Base-by-base conservation (phyloP, 1,140 invertebrate genomes). In the Caenorhabditis latens region DNA sequence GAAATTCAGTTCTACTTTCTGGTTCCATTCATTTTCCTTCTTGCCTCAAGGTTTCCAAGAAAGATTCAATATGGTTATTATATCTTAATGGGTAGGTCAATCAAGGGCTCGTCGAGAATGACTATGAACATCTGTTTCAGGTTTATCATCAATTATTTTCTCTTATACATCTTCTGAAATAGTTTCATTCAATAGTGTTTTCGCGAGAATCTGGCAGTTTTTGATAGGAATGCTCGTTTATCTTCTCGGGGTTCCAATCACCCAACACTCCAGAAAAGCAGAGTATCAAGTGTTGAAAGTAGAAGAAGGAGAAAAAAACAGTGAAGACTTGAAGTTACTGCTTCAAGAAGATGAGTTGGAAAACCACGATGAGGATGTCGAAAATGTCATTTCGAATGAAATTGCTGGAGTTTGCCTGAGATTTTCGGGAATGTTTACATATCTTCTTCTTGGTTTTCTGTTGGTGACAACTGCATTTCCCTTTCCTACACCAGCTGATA, bases 1-100 rank as follows among this genome's bases (percentile, higher is more conserved):
- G 71, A 79, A 79, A 79, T 79, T 53, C 71, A 79, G n/a, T 79
- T 79, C 21, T 79, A 79, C n/a, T 53, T 79, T n/a, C 21, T 79
- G 16, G 71, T 79, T 53, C 71, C 71, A 7, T 61, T 84, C 71
- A 79, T 79, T 79, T 79, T 79, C 24, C 43, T 79, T 19, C 6
- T 79, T 21, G 16, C 46, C 4, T 13, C 46, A 6, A 84, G 19
- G 16, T 5, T 79, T 0, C 46, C 71, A 14, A 19, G n/a, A 6
- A 48, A 24, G 21, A 4, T 79, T 1, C 43, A 79, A 32, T 50
- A 50, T 21, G n/a, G 13, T 3, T 79, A 43, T 21, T 79, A 79
- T 11, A 46, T 16, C 6, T 5, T 79, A 8, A 13, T 79, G 32
- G 32, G 32, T 32, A 32, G 32, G 32, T 32, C 32, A 32, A 32